These are phyloP conservation scores for Drosophila multiciliata DNA, from an alignment of 2,888 invertebrate species.

Conservation along the genomic window DNA sequence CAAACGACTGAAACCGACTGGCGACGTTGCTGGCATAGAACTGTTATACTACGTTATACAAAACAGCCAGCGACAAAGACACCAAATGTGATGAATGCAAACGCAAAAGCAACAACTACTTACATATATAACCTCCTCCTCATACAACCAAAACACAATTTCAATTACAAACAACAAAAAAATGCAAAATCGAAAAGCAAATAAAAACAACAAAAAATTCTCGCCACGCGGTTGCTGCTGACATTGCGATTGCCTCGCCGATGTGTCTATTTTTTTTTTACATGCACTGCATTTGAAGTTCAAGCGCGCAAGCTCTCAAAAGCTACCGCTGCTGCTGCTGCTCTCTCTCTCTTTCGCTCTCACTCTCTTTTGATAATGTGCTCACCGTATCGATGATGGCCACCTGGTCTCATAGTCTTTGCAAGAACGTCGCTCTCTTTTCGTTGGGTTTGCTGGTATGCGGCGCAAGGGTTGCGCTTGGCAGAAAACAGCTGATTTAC, in stretches of 20 bases:
- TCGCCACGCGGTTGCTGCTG: constrained; percentile 59
- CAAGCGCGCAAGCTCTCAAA: constrained; percentile 69
- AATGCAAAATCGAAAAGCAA: constrained; percentile 30
- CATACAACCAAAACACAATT: constrained; percentile 48
- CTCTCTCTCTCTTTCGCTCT: constrained; percentile 13
- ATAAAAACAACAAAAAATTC: constrained; percentile 35
- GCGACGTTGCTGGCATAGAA: constrained; percentile 44
- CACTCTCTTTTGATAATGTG: constrained; percentile 13
- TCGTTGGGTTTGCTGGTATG: constrained; percentile 43
- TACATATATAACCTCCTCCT: constrained; percentile 32
- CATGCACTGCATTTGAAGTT: constrained; percentile 73
- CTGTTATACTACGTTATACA: constrained; percentile 76
- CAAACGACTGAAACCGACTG: constrained; percentile 56
- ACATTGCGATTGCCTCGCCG: constrained; percentile 54
- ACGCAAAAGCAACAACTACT: constrained; percentile 47
- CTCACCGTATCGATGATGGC: constrained; percentile 20
- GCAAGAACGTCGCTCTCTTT: constrained; percentile 14
- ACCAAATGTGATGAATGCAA: constrained; percentile 36
- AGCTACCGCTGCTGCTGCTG: constrained; percentile 4
- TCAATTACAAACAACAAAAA: constrained; percentile 44
- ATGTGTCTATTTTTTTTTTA: constrained; percentile 40
- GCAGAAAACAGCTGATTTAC: constrained; percentile 57
- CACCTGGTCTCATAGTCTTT: constrained; percentile 47
- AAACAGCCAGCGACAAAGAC: constrained; percentile 50
- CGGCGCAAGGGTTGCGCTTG: constrained; percentile 53